A percentile compares a stretch with the other conserved stretches of the same genome.
phyloP scores from a whole-genome alignment of 30 jellyfish, hydroid and myxozoan species.

The Morbakka virulenta region DNA sequence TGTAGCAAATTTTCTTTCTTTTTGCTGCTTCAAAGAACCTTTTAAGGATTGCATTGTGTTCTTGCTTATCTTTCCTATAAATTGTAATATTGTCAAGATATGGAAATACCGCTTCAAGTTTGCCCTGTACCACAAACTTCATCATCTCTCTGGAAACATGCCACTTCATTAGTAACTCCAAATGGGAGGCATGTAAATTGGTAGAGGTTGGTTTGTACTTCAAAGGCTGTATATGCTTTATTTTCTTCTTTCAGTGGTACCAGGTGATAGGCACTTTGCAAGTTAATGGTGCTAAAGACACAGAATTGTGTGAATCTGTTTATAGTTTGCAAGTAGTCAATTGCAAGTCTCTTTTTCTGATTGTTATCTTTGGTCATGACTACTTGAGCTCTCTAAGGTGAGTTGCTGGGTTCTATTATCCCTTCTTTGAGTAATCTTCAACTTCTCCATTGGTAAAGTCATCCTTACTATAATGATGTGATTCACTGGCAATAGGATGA shows the following conservation, averaged over 20 bases:
- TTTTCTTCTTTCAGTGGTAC: constrained; percentile 21
- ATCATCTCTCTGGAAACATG: constrained; percentile 33
- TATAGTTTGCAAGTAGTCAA: constrained; percentile 32
- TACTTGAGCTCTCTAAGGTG: too few species aligned
- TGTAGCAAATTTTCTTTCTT: constrained; percentile 13
- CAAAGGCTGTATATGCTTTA: constrained; percentile 53
- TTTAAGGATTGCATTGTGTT: constrained; percentile 46
- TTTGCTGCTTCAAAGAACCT: constrained; percentile 55
- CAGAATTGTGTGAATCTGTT: constrained; percentile 15
- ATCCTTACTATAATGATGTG: constrained; percentile 21
- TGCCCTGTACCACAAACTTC: not conserved
- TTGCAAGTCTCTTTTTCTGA: constrained; percentile 16
- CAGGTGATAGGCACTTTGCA: constrained; percentile 9
- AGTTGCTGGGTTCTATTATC: constrained; percentile 52
- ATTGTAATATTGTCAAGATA: constrained; percentile 41
- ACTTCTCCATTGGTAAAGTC: constrained; percentile 44
- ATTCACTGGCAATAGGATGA: constrained; percentile 57
- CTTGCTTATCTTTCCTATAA: constrained; percentile 35
- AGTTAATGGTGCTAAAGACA: constrained; percentile 15
- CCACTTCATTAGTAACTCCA: constrained; percentile 60
- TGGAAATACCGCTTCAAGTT: constrained; percentile 20
- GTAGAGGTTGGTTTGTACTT: constrained; percentile 16
- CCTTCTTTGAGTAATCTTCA: constrained; percentile 44
- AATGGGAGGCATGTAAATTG: constrained; percentile 43
- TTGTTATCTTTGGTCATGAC: constrained; percentile 36